Percentiles rank a stretch among this genome's conserved stretches.
Evolutionary conservation across 2,113 vertebrate genomes (phyloP).

Genomic region (Chaetura pelagica): DNA sequence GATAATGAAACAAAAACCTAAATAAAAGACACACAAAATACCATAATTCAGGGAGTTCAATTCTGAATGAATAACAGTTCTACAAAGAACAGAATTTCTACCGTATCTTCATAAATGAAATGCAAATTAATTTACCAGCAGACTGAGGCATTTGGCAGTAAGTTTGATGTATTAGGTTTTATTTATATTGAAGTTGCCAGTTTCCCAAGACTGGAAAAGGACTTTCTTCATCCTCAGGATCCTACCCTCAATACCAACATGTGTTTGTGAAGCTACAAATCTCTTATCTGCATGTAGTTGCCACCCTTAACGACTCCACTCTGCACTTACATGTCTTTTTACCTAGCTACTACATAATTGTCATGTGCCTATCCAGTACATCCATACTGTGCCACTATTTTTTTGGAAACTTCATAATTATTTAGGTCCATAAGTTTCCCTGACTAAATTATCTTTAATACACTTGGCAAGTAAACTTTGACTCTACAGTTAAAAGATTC

Average conservation of each 20-base stretch:
- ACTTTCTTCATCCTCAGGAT: neutral
- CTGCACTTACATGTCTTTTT: neutral
- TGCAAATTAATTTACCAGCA: neutral
- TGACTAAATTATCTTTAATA: neutral
- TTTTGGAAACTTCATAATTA: neutral
- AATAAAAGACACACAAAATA: neutral
- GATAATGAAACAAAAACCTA: neutral
- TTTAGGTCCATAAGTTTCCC: neutral
- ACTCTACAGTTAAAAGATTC: neutral
- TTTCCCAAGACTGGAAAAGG: neutral
- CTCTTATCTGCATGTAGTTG: neutral
- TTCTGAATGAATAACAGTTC: neutral
- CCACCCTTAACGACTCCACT: neutral
- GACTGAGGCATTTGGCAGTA: neutral
- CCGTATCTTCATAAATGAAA: neutral
- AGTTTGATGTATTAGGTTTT: neutral
- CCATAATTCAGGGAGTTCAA: neutral
- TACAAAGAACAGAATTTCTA: neutral
- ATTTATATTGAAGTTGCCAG: neutral
- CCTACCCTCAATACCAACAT: neutral
- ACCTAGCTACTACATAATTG: neutral
- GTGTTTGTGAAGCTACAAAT: neutral
- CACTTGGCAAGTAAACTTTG: neutral
- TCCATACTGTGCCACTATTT: neutral
- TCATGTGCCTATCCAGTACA: neutral